Percentiles rank a stretch among this genome's conserved stretches.
Conservation (phyloP, 2,113 vertebrate genomes). For the Tachuris rubrigastra region DNA sequence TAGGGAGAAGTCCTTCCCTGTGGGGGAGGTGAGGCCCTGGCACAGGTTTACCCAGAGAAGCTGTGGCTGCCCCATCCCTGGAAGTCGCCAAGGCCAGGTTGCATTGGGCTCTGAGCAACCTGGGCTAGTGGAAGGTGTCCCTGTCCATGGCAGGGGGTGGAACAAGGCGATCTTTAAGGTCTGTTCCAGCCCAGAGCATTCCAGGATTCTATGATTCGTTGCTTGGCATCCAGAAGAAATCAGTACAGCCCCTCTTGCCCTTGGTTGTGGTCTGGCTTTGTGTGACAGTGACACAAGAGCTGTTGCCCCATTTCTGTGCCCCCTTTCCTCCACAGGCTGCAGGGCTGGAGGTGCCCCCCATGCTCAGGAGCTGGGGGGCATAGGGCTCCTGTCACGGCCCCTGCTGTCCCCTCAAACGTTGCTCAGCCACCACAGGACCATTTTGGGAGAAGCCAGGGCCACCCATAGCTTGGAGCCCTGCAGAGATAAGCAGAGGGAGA, state of each 20-base stretch:
- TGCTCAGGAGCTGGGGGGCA: rapidly evolving
- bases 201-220: rapidly evolving
- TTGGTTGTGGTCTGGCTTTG: background rate
- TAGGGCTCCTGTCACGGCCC: rapidly evolving
- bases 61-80: background rate
- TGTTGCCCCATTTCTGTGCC: rapidly evolving
- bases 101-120: background rate
- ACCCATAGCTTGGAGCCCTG: rapidly evolving
- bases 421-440: background rate
- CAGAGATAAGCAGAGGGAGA: background rate
- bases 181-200: background rate
- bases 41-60: background rate
- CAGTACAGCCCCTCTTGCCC: background rate
- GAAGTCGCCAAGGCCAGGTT: rapidly evolving
- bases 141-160: background rate
- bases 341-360: background rate
- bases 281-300: background rate
- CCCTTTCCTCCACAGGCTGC: too few species aligned
- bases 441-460: background rate
- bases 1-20: background rate
- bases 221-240: background rate
- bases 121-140: background rate
- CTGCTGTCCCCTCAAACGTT: rapidly evolving
- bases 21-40: rapidly evolving
- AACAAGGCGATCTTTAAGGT: rapidly evolving